Base-by-base conservation (phyloP, 2,888 invertebrate species). In the Caenorhabditis sinica region DNA sequence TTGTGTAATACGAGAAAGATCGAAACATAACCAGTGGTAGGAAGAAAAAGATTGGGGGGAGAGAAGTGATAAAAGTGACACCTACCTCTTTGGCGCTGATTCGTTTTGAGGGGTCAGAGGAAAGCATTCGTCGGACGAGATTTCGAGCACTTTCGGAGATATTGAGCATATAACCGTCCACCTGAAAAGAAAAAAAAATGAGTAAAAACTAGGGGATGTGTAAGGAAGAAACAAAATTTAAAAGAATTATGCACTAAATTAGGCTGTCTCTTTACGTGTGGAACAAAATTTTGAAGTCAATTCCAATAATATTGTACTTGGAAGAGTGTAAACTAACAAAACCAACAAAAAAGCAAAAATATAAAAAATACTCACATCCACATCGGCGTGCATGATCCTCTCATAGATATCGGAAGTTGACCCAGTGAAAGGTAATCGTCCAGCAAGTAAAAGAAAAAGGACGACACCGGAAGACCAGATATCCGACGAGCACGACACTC, bases 61-160 rank as follows among this genome's bases (percentile, higher is more conserved):
- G 11, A n/a, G 33, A 33, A 4, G 65, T 43, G 65, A 45, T 56
- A 56, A 53, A 72, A 65, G 1, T 69, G 43, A 69, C 53, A 75
- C 75, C 36, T 63, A 88, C 88, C 74, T 88, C 87, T 25, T 83
- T 85, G 28, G 88, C 87, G 81, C 97, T 96, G 93, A 97, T 96
- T 93, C 98, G 95, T 93, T 96, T 96, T 89, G 96, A 96, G 82
- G 96, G 96, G 94, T 98, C 97, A 61, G 96, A 95, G 25, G 96
- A 95, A 89, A 99, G 95, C 97, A 99, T 97, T 93, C 96, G 95
- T 93, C 96, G 95, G 74, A 99, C 95, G 90, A 99, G 95, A 93
- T 99, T 98, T 94, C 98, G 98, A 76, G 97, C 98, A 83, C 96
- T 95, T 89, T 97, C 96, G 92, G 97, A 97, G 91, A 99, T 96